phyloP scores from a whole-genome alignment of 2,888 invertebrate genomes.

The Agrochola lota region DNA sequence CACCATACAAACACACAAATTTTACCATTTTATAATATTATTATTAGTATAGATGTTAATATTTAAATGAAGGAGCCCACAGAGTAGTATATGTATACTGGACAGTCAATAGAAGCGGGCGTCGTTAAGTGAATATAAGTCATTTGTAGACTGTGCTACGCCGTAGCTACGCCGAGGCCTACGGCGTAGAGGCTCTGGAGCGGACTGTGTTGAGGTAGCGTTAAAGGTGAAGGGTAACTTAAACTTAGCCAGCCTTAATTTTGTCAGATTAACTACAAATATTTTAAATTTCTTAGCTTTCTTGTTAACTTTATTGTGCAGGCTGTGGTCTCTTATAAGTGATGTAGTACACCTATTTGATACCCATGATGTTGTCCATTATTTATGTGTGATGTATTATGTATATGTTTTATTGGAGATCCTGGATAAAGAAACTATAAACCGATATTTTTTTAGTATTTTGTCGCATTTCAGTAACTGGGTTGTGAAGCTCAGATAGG shows the following conservation, averaged over 20 bases:
- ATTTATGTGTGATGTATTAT: neutral
- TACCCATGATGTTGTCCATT: neutral
- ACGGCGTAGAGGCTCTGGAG: conserved; percentile 42
- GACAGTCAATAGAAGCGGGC: neutral
- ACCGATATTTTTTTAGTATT: neutral
- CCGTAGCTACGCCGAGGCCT: conserved; percentile 18
- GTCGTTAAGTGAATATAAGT: neutral
- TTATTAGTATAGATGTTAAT: neutral
- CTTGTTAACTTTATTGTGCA: neutral
- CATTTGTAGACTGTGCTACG: conserved; percentile 35
- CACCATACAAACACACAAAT: neutral
- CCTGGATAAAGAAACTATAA: neutral
- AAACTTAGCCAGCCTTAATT: neutral
- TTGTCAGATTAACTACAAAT: neutral
- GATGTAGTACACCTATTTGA: neutral
- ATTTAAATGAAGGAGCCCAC: neutral
- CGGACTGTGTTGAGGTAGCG: neutral
- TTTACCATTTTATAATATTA: neutral
- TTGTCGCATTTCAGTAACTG: neutral
- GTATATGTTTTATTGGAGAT: neutral
- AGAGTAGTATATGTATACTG: neutral
- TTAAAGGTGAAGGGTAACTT: neutral
- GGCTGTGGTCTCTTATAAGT: neutral
- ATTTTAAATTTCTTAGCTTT: neutral
- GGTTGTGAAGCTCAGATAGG: neutral